These are phyloP conservation scores for Stenoptilia bipunctidactyla DNA, from an alignment of 2,888 invertebrate species.

Conservation along the genomic window DNA sequence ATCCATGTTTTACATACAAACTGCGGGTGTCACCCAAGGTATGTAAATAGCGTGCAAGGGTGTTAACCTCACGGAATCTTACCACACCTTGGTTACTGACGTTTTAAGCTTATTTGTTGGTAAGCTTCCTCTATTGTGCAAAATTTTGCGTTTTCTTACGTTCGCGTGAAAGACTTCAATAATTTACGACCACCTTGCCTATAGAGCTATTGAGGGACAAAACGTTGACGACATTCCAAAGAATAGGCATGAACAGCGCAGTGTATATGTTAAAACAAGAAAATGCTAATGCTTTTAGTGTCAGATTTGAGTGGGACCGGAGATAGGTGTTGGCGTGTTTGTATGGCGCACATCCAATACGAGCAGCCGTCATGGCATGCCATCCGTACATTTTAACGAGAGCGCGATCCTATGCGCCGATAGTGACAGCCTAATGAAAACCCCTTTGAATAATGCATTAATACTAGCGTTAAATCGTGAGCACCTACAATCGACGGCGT, in stretches of 20 bases:
- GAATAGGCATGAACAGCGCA: no score
- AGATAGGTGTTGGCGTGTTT: constrained; percentile 42
- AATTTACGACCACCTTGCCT: constrained; percentile 18
- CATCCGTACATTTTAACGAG: constrained; percentile 69
- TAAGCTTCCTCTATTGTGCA: background rate
- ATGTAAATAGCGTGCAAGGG: no score
- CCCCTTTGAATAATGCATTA: constrained; percentile 69
- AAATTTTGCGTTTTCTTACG: background rate
- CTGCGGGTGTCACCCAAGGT: no score
- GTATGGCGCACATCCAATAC: constrained; percentile 36
- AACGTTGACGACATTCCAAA: constrained; percentile 8
- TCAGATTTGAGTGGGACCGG: constrained; percentile 23
- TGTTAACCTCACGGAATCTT: no score
- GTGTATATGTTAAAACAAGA: constrained; percentile 7
- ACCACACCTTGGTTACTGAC: no score
- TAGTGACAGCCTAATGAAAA: constrained; percentile 66
- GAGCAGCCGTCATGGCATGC: constrained; percentile 55
- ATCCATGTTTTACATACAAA: no score
- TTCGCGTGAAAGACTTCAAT: constrained; percentile 15
- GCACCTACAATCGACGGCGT: constrained; percentile 56
- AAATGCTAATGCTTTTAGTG: constrained; percentile 7
- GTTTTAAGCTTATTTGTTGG: background rate
- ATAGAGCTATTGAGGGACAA: constrained; percentile 16
- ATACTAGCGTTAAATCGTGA: constrained; percentile 70
- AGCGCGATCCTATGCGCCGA: constrained; percentile 59